These are phyloP conservation scores for Lamellibrachia columna DNA, from an alignment of 2,888 invertebrate species.

Conservation along the genomic window DNA sequence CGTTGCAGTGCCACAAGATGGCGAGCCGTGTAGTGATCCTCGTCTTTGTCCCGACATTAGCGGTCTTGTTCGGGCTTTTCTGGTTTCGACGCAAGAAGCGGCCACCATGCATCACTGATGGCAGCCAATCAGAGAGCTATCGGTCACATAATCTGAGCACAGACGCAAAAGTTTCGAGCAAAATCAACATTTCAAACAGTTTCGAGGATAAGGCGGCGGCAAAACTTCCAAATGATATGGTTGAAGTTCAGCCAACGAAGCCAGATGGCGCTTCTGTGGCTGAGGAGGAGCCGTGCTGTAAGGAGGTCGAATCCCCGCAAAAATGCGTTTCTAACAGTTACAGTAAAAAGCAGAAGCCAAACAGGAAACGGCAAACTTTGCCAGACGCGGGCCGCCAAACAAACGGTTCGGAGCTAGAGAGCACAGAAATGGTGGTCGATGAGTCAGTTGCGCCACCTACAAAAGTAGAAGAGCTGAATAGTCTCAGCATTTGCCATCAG, in stretches of 20 bases:
- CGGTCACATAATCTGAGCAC: neutral
- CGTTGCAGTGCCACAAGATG: neutral
- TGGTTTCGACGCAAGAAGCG: conserved; percentile 32
- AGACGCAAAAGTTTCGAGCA: neutral
- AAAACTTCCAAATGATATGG: neutral
- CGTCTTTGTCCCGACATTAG: conserved; percentile 26
- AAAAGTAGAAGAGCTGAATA: neutral
- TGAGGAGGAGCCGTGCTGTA: neutral
- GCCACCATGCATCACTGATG: conserved; percentile 22
- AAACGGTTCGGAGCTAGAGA: neutral
- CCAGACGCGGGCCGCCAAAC: neutral
- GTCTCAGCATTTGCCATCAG: neutral
- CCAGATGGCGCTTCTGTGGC: neutral
- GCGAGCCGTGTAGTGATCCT: conserved; percentile 27
- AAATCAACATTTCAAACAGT: conserved; percentile 3
- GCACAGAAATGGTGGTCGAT: neutral
- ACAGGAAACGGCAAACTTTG: neutral
- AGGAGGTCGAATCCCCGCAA: neutral
- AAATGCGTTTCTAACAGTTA: neutral
- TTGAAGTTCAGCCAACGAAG: conserved; percentile 13
- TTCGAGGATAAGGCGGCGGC: neutral
- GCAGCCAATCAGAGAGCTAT: neutral
- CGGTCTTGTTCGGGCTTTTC: conserved; percentile 28
- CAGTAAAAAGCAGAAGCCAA: neutral
- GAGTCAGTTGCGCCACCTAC: neutral